Evolutionary conservation across 2,113 vertebrate genomes (phyloP).

Genomic region (Stegostoma tigrinum): DNA sequence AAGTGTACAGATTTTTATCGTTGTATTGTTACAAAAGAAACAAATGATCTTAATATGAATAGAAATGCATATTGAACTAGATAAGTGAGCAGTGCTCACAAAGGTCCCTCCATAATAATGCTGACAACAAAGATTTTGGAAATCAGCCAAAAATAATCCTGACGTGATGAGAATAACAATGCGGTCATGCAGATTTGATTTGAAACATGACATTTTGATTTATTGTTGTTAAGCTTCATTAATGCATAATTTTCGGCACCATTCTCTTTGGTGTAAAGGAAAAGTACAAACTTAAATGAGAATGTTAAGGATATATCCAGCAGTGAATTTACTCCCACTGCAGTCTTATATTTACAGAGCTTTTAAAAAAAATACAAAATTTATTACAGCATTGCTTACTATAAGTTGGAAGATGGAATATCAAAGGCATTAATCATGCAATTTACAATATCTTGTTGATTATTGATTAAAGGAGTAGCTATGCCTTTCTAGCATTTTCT

Average conservation of each 20-base stretch:
- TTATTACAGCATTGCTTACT: background rate
- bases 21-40: background rate
- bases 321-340: background rate
- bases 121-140: conserved; percentile 23
- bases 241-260: background rate
- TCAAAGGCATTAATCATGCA: background rate
- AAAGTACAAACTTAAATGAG: background rate
- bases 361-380: background rate
- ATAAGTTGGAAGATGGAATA: background rate
- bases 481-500: background rate
- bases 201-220: conserved; percentile 7
- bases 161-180: conserved; percentile 27
- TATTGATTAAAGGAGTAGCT: background rate
- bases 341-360: background rate
- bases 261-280: conserved; percentile 14
- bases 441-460: background rate
- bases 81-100: background rate
- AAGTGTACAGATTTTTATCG: conserved; percentile 1
- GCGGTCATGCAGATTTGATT: conserved; percentile 9
- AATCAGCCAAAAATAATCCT: conserved; percentile 10
- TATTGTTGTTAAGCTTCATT: conserved; percentile 28
- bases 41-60: background rate
- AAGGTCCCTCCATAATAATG: conserved; percentile 22
- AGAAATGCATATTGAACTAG: background rate
- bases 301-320: background rate